A percentile compares a stretch with the other conserved stretches of the same genome.
Conservation (phyloP, 2,888 invertebrate species). For the Phengaris alcon region DNA sequence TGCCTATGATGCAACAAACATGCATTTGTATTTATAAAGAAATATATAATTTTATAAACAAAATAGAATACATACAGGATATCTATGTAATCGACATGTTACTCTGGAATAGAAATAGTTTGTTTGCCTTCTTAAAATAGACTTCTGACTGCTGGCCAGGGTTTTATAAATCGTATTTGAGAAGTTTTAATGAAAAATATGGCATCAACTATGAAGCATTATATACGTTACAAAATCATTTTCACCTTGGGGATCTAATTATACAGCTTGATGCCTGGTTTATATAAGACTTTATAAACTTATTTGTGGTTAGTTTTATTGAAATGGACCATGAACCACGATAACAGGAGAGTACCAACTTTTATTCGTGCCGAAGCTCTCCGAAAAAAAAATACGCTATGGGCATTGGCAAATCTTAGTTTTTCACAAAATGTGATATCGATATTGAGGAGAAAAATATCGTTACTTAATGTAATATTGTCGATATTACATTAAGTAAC, state of each 20-base stretch:
- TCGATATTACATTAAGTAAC: too few relatives aligned
- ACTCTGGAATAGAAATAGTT: neutral
- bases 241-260: neutral
- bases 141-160: neutral
- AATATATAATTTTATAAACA: too few relatives aligned
- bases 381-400: too few relatives aligned
- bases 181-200: constrained; percentile 5
- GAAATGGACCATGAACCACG: too few relatives aligned
- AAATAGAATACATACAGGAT: neutral
- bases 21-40: neutral
- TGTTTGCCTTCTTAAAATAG: neutral
- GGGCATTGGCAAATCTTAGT: too few relatives aligned
- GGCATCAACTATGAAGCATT: neutral
- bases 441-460: neutral
- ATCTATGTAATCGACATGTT: neutral
- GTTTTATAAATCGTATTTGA: neutral
- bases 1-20: neutral
- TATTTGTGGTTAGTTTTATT: neutral
- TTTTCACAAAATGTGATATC: too few relatives aligned
- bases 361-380: too few relatives aligned
- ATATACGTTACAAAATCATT: neutral
- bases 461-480: neutral
- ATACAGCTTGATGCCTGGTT: neutral
- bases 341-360: too few relatives aligned
- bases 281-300: neutral